phyloP scores from a whole-genome alignment of 2,888 invertebrate species.

The Hypselothyrea guttata region DNA sequence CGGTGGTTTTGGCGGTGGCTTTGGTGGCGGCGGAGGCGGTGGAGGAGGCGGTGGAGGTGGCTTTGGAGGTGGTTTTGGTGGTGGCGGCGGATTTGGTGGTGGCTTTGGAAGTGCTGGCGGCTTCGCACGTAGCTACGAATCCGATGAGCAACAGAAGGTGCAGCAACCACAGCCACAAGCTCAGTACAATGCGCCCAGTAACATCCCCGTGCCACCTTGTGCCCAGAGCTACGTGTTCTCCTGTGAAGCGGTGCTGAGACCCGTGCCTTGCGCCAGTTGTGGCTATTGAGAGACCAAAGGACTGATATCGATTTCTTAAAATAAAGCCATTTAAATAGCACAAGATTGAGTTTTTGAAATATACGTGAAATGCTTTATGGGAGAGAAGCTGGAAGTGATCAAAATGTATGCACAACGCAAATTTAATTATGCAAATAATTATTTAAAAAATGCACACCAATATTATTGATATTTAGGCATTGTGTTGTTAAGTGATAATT shows the following conservation, averaged over 20 bases:
- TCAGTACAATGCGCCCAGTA: slow-evolving; percentile 10
- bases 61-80: slow-evolving; percentile 14
- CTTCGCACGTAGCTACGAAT: slow-evolving; percentile 51
- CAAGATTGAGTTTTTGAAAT: not conserved
- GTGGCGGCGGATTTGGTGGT: slow-evolving; percentile 41
- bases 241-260: slow-evolving; percentile 61
- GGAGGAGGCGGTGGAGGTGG: slow-evolving; percentile 18
- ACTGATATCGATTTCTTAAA: slow-evolving; percentile 37
- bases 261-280: slow-evolving; percentile 53
- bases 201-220: slow-evolving; percentile 52
- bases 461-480: no score
- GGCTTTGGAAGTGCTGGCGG: slow-evolving; percentile 33
- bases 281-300: slow-evolving; percentile 45
- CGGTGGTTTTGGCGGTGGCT: slow-evolving; percentile 10
- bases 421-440: no score
- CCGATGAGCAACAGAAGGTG: not conserved
- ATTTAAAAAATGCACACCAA: no score
- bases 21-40: slow-evolving; percentile 2
- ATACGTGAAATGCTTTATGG: not conserved
- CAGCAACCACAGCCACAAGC: slow-evolving; percentile 1
- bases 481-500: no score
- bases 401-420: no score
- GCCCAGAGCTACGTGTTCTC: slow-evolving; percentile 66
- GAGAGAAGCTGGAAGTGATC: not conserved
- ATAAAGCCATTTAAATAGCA: slow-evolving; percentile 21